Evolutionary conservation across 2,797 vertebrate species (phyloP), one percentile per base, ranked within the genome.

Genomic region (Squalus acanthias): DNA sequence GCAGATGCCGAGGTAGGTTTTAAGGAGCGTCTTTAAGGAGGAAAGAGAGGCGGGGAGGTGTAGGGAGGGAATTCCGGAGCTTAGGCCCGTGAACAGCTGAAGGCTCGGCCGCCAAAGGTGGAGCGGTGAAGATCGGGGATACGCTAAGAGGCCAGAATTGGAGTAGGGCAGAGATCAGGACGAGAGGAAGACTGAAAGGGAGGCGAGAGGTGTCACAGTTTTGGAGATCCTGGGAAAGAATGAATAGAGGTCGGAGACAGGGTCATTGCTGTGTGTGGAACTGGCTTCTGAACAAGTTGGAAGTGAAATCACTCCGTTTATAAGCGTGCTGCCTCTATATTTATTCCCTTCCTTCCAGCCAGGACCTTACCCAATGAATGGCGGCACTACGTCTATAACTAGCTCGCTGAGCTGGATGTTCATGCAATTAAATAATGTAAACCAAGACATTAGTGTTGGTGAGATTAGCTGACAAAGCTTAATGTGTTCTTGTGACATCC

Each of bases 401-500:
- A n/a, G 57, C 57, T 91, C 3, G n/a, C 60, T 65, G 15, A 65
- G 17, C 1, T n/a, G 22, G 20, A 22, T 85, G 50, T 85, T 85
- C 17, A 85, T 65, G 60, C 57, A 63, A 65, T 39, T 33, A 65
- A n/a, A 63, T 63, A 92, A 33, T 67, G 60, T 65, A 39, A 39
- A 92, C 89, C 17, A 65, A 65, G 89, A n/a, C 33, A 8, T 65
- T 65, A 92, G 4, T 65, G 57, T 63, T 15, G 60, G 60, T n/a
- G 60, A 63, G 33, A 91, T 65, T 6, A 91, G 89, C 29, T 91
- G 53, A 63, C 29, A 33, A 85, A 46, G 79, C 39, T 50, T 24
- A 50, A n/a, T 65, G 89, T n/a, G 29, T 65, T 39, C 89, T 92
- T 92, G 89, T 92, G 89, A 39, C 89, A 63, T 92, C 57, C 33